Base-by-base conservation (phyloP, 2,888 invertebrate genomes). In the Malthinus seriepunctatus region DNA sequence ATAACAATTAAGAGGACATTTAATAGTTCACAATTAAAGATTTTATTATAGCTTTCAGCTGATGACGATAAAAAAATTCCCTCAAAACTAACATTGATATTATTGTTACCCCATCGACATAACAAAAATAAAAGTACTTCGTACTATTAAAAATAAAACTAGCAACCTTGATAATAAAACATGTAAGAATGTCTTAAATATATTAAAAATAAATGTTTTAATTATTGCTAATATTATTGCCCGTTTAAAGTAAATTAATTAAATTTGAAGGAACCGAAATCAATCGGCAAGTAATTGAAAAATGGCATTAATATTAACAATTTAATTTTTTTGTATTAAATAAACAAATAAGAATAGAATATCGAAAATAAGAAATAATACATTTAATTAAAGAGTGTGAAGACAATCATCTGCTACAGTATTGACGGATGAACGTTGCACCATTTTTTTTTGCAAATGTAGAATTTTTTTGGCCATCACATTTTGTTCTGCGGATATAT, bases 331-430 rank as follows among this genome's bases (percentile, higher is more conserved):
- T 35, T 12, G 39, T 33, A 54, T 56, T 60, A 60, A 60, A 56
- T 51, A 12, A 48, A 50, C 49, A 61, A 61, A 61, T 52, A 56
- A 56, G 32, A 50, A 44, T 49, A 61, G 52, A 55, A 56, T 45
- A 56, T 49, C 44, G 51, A 58, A 57, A 61, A 39, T 56, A 61
- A 61, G 61, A 61, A 61, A 61, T 61, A 61, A 61, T 61, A 61
- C 61, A 54, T 52, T 57, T 56, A 57, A 32, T 53, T 50, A 51
- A 42, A 45, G 42, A 51, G 53, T 52, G 61, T 54, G 57, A 57
- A 53, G 52, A 54, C 48, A 61, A 61, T 57, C 54, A 54, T 54
- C 57, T 57, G 57, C 57, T 11, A 39, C 53, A 32, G 10, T 45
- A 59, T 46, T 33, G n/a, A 14, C 8, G 23, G 53, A 50, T 54